Evolutionary conservation across 2,113 vertebrate genomes (phyloP).

Genomic region (Myiagra hebetior): DNA sequence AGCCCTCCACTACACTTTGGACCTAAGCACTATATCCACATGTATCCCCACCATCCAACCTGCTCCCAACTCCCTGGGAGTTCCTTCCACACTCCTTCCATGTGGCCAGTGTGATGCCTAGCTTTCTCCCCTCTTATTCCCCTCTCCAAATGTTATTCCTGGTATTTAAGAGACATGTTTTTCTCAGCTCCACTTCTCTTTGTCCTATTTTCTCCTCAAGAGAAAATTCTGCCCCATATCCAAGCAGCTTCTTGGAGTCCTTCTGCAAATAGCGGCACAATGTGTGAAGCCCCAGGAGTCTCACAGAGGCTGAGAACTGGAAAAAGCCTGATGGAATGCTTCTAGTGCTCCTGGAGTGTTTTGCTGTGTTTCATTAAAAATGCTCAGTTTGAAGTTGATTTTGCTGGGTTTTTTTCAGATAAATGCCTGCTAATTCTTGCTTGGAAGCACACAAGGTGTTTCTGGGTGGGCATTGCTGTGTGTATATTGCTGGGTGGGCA

Average conservation of each 20-base stretch:
- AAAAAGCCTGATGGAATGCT: not conserved
- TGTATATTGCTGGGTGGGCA: not conserved
- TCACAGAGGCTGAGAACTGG: not conserved
- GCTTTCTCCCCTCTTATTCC: not conserved
- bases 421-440: not conserved
- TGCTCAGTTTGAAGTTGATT: not conserved
- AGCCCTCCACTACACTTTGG: not conserved
- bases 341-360: not conserved
- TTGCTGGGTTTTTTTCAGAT: not conserved
- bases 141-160: not conserved
- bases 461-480: not conserved
- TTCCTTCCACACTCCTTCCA: too few relatives aligned
- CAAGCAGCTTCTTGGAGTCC: not conserved
- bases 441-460: not conserved
- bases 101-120: accelerated
- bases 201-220: not conserved
- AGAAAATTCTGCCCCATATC: not conserved
- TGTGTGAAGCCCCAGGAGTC: not conserved
- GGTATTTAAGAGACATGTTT: not conserved
- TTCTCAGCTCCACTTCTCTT: not conserved
- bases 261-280: not conserved
- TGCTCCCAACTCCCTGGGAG: not conserved
- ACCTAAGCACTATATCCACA: not conserved
- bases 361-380: not conserved
- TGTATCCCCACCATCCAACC: too few relatives aligned